These are phyloP conservation scores for Hemicordylus capensis DNA, from an alignment of 2,113 vertebrate species.

Conservation along the genomic window DNA sequence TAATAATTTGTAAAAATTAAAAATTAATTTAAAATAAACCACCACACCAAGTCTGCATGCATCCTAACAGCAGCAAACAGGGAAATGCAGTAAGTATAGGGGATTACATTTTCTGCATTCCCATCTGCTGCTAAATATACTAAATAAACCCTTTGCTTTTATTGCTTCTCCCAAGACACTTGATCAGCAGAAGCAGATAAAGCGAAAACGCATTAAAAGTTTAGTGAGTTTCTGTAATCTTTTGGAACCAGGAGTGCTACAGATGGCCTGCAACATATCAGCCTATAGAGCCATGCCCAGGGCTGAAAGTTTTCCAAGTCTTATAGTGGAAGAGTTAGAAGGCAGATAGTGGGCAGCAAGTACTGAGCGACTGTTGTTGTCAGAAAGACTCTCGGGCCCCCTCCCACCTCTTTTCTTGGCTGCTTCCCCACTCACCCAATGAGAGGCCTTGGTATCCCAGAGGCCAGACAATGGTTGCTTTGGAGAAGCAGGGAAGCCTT, in stretches of 20 bases:
- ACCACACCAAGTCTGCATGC: slow-evolving; percentile 5
- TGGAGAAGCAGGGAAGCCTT: slow-evolving; percentile 76
- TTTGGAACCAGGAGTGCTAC: slow-evolving; percentile 67
- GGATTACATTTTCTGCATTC: slow-evolving; percentile 51
- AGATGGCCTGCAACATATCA: slow-evolving; percentile 73
- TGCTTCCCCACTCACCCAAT: slow-evolving; percentile 65
- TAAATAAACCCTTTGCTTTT: slow-evolving; percentile 45
- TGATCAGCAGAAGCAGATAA: slow-evolving; percentile 53
- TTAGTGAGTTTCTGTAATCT: slow-evolving; percentile 67
- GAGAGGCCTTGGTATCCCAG: slow-evolving; percentile 71
- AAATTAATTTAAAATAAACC: neutral
- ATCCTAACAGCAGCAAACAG: slow-evolving; percentile 24
- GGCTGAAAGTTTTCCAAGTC: slow-evolving; percentile 68
- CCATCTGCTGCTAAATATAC: neutral
- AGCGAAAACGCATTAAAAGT: slow-evolving; percentile 54
- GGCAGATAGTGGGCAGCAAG: slow-evolving; percentile 69
- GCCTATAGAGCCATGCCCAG: slow-evolving; percentile 57
- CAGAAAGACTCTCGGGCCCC: slow-evolving; percentile 64
- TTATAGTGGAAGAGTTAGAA: slow-evolving; percentile 68
- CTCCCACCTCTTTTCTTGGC: slow-evolving; percentile 63
- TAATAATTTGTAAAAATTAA: neutral
- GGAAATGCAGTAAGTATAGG: slow-evolving; percentile 51
- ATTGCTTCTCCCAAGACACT: slow-evolving; percentile 50
- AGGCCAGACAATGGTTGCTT: slow-evolving; percentile 78
- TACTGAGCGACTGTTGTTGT: slow-evolving; percentile 76